phyloP scores from a whole-genome alignment of 2,113 vertebrate species.

The Anoplopoma fimbria region DNA sequence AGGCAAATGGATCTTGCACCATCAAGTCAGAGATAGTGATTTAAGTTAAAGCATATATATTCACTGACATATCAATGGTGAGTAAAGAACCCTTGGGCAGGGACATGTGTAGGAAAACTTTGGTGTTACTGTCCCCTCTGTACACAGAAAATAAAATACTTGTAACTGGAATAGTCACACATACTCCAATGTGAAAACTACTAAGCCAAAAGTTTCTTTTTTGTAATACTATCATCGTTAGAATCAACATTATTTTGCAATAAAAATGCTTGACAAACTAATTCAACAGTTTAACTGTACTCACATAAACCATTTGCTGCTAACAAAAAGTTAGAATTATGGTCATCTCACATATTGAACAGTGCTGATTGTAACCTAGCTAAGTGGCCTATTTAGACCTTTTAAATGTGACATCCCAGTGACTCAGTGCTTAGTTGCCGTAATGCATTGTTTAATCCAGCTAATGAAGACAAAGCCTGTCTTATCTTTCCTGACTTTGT shows the following conservation, averaged over 20 bases:
- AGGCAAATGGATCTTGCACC: slow-evolving; percentile 18
- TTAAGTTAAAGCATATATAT: neutral
- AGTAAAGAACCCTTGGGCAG: neutral
- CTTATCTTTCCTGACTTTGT: slow-evolving; percentile 15
- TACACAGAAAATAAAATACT: neutral
- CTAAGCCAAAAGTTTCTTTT: neutral
- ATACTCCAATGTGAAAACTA: slow-evolving; percentile 1
- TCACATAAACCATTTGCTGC: slow-evolving; percentile 29
- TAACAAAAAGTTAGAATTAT: slow-evolving; percentile 52
- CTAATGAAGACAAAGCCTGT: slow-evolving; percentile 3
- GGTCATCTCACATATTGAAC: slow-evolving; percentile 64
- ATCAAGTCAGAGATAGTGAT: slow-evolving; percentile 9
- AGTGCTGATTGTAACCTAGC: slow-evolving; percentile 60
- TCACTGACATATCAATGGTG: neutral
- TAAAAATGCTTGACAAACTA: neutral
- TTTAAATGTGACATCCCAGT: slow-evolving; percentile 53
- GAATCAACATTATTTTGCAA: neutral
- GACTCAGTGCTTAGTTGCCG: slow-evolving; percentile 48
- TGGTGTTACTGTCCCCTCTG: neutral
- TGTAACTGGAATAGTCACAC: neutral
- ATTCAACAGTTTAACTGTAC: neutral
- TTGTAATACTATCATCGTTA: neutral
- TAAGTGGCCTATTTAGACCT: slow-evolving; percentile 68
- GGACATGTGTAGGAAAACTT: neutral
- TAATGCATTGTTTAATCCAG: slow-evolving; percentile 37